Evolutionary conservation across 2,113 vertebrate species (phyloP), one percentile per base, ranked within the genome.

Genomic region (Panurus biarmicus): DNA sequence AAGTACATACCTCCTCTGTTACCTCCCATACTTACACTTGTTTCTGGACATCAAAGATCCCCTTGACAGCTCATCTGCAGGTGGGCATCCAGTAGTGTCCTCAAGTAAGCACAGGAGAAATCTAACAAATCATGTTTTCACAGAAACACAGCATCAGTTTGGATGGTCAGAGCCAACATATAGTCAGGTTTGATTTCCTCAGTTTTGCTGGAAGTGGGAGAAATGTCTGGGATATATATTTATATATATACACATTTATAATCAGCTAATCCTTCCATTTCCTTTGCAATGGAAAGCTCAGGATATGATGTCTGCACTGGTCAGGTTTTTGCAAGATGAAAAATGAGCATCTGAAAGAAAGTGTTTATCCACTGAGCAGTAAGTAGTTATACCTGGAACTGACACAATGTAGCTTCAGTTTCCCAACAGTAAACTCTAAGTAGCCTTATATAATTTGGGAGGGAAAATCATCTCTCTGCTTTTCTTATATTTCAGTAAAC

Each of bases 401-500:
- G 75, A 91, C 0, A 12, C 33, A 87, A 42, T 14, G 10, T 33
- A 90, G 50, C 75, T 93, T 79, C 64, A 74, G 81, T 81, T 95
- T 89, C 83, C 70, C 40, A 90, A 36, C 29, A 71, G 80, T 58
- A 89, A 90, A 91, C 58, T 76, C 31, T 20, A 76, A 91, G 57
- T 36, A 91, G 53, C 83, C 53, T 92, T 77, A 94, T 42, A 72
- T 79, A 94, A 94, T 67, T 89, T 91, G 80, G 62, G 83, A 88
- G 33, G 54, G 60, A 53, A 91, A 88, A 92, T 74, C 4, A 78
- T 72, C 80, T 94, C 74, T 90, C 57, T 80, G 45, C 29, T 87
- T 94, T 93, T 70, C 87, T 89, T 91, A 14, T 56, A 74, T 90
- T 85, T 93, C 91, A 87, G 88, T 80, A 95, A 96, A 87, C 51